Percentiles rank a stretch among this genome's conserved stretches.
Conservation (phyloP, 2,113 vertebrate genomes). For the Zeus faber region DNA sequence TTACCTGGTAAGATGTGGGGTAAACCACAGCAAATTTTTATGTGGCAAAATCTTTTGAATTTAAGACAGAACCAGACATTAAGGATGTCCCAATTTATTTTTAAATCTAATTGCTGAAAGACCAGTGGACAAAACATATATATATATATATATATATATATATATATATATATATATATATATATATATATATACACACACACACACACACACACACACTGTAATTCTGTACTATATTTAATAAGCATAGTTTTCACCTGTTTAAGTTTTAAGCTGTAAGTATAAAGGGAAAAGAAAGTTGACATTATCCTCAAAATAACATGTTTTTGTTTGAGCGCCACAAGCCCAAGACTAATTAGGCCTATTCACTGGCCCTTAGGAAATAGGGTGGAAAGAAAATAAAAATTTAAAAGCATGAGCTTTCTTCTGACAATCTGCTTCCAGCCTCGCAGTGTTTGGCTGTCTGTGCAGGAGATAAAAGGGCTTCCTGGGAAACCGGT, state of each 20-base stretch:
- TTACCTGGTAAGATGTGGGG: too few species aligned
- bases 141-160: neutral
- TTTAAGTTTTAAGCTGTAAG: neutral
- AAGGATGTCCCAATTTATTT: neutral
- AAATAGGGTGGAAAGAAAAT: constrained; percentile 14
- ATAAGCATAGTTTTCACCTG: too few species aligned
- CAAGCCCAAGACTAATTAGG: constrained; percentile 36
- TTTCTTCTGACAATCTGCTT: constrained; percentile 20
- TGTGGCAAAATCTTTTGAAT: neutral
- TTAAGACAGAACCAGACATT: too few species aligned
- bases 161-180: too few species aligned
- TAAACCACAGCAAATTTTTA: neutral
- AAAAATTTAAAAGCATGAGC: constrained; percentile 11
- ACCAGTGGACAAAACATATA: neutral
- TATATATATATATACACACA: too few species aligned
- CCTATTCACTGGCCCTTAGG: constrained; percentile 11
- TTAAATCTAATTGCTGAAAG: neutral
- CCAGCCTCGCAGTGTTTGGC: neutral
- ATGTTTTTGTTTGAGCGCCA: constrained; percentile 8
- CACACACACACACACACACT: too few species aligned
- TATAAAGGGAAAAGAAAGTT: neutral
- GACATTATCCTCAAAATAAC: neutral
- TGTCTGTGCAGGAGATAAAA: constrained; percentile 10
- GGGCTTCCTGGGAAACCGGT: constrained; percentile 19
- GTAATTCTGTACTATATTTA: too few species aligned